Percentiles rank a stretch among this genome's conserved stretches.
Conservation (phyloP, 1,140 invertebrate genomes). For the Schlechtendalia chinensis region DNA sequence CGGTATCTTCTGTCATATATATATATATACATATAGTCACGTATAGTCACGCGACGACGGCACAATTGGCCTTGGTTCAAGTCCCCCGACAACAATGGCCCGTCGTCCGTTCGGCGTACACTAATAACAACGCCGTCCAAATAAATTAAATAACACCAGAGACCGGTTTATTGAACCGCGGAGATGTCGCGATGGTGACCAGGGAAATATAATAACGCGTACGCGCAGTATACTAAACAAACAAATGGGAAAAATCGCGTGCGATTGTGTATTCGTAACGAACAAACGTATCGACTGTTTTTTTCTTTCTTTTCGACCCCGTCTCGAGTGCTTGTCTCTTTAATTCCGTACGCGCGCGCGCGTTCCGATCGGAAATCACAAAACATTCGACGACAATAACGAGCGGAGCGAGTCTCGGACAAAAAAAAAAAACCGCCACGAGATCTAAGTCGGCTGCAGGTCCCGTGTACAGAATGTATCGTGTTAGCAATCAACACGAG, state of each 20-base stretch:
- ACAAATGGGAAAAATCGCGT: not conserved
- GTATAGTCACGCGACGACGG: not conserved
- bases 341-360: no score
- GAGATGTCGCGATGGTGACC: not conserved
- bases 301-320: no score
- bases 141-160: slow-evolving; percentile 39
- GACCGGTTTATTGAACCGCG: slow-evolving; percentile 37
- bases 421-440: no score
- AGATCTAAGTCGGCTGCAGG: no score
- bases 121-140: slow-evolving; percentile 15
- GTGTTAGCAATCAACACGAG: no score
- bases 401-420: no score
- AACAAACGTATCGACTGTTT: no score
- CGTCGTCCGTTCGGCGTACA: not conserved
- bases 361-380: no score
- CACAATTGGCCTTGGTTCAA: slow-evolving; percentile 39
- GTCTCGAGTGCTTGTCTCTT: no score
- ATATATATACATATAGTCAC: not conserved
- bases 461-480: no score
- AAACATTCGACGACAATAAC: no score
- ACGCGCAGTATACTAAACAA: not conserved
- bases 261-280: no score
- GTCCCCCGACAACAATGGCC: slow-evolving; percentile 34
- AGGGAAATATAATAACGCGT: not conserved
- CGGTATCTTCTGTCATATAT: not conserved